Base-by-base conservation (phyloP, 2,888 invertebrate genomes). In the Oligia fasciuncula region DNA sequence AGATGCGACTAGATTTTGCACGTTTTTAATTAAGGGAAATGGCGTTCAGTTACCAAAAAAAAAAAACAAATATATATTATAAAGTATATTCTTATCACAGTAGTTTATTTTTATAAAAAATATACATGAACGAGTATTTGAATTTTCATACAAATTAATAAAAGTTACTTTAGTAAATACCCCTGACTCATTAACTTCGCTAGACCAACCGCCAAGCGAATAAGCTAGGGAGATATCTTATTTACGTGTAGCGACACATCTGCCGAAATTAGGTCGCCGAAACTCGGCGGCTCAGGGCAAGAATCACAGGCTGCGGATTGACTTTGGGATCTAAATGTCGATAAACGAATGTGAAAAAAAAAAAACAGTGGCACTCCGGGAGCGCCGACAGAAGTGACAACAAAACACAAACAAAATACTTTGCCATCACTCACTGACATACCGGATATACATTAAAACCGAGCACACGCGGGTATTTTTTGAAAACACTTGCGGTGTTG, bases 101-200 rank as follows among this genome's bases (percentile, higher is more conserved):
- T 66, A 73, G 5, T 57, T 29, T 62, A 74, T 63, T 66, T 81
- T 71, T 63, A 74, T 29, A 67, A 74, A 81, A 84, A 80, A 81
- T 65, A 76, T 79, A 81, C 62, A 54, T n/a, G 3, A 49, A 73
- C 43, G 84, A 84, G 84, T 84, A 84, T 84, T 84, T 57, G 0
- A 40, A 60, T 68, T 51, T 40, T 76, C 66, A 49, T 81, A 83
- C 3, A 35, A 43, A 40, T 17, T 40, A 57, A 70, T 65, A 17
- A 62, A 66, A 17, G 0, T 9, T 60, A 67, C 11, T 73, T 11
- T 54, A 60, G 0, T 72, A 4, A 23, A 49, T 11, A 65, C 19
- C 40, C 3, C 49, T 29, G 1, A 3, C 29, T 68, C 40, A 54
- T 19, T 23, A 40, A 40, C 23, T 65, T 65, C 40, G 63, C 3